phyloP scores from a whole-genome alignment of 2,797 vertebrate species.

The Acrossocheilus fasciatus region DNA sequence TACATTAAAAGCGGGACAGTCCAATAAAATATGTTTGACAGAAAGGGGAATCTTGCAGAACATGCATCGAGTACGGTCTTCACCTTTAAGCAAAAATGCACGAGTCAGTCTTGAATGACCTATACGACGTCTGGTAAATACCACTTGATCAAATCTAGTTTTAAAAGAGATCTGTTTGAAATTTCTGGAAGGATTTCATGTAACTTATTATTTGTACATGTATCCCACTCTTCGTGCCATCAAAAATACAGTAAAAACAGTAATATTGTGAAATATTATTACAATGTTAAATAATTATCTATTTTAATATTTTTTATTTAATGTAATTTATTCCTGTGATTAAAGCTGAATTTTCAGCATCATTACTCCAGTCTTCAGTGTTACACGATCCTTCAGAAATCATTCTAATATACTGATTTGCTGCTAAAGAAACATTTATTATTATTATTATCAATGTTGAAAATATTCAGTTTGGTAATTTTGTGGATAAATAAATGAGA shows the following conservation, averaged over 20 bases:
- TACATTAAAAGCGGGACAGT: no score
- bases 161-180: not conserved
- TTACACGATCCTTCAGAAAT: not conserved
- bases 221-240: no score
- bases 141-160: not conserved
- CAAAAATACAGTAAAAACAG: not conserved
- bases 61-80: no score
- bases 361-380: not conserved
- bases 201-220: no score
- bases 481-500: not conserved
- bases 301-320: not conserved
- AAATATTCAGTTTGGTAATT: not conserved
- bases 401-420: not conserved
- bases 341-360: not conserved
- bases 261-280: not conserved
- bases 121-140: not conserved
- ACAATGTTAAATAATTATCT: not conserved
- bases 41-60: no score
- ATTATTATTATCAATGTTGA: not conserved
- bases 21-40: no score
- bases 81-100: no score
- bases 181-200: no score
- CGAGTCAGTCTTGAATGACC: not conserved
- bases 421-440: not conserved
- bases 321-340: not conserved